phyloP scores from a whole-genome alignment of 2,797 vertebrate genomes.

The Enteromius anoplus region DNA sequence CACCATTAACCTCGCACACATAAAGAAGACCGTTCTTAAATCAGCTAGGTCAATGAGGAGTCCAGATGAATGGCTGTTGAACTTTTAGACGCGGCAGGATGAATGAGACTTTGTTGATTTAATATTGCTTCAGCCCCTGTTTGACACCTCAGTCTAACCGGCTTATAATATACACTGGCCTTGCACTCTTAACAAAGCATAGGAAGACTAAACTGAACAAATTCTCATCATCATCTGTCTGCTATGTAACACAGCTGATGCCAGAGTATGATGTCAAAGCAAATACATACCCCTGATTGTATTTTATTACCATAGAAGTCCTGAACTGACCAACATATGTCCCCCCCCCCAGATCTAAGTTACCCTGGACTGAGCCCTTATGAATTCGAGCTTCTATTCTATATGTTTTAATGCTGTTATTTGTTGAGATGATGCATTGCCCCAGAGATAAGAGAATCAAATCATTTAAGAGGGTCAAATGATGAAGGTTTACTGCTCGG shows the following conservation, averaged over 20 bases:
- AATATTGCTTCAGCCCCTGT: slow-evolving; percentile 28
- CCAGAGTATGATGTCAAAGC: neutral
- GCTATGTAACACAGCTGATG: neutral
- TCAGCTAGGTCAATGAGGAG: slow-evolving; percentile 32
- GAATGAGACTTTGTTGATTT: slow-evolving; percentile 52
- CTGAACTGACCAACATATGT: neutral
- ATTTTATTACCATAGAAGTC: neutral
- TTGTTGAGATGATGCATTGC: neutral
- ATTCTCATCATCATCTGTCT: neutral
- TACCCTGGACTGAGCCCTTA: neutral
- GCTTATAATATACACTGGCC: slow-evolving; percentile 8
- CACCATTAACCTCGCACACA: slow-evolving; percentile 46
- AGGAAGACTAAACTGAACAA: neutral
- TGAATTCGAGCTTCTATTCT: neutral
- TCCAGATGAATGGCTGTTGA: slow-evolving; percentile 42
- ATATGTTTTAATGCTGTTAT: neutral
- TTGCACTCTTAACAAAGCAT: slow-evolving; percentile 7
- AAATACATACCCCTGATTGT: neutral
- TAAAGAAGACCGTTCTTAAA: slow-evolving; percentile 38
- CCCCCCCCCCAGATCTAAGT: neutral
- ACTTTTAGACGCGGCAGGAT: slow-evolving; percentile 48
- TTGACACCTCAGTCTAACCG: slow-evolving; percentile 36
- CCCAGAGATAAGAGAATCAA: neutral
- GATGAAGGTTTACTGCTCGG: slow-evolving; percentile 1
- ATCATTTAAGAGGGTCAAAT: neutral